These are phyloP conservation scores for Trichopria drosophilae DNA, from an alignment of 2,888 invertebrate species.

Conservation along the genomic window DNA sequence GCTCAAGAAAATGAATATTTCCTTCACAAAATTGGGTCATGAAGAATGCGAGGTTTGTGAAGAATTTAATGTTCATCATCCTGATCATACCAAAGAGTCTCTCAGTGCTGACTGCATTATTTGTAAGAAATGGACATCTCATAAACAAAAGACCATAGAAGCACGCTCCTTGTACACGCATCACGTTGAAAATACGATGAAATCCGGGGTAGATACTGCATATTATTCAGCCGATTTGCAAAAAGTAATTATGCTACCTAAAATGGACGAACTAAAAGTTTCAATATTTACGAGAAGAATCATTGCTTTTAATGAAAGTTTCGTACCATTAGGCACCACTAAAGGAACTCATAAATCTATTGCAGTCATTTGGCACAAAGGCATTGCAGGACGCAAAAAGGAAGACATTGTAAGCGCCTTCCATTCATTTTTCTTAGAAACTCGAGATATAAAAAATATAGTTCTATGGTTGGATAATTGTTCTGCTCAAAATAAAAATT, in stretches of 20 bases:
- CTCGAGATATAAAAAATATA: constrained; percentile 7
- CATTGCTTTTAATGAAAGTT: not conserved
- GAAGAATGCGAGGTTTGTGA: constrained; percentile 9
- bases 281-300: not conserved
- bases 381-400: constrained; percentile 8
- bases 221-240: constrained; percentile 10
- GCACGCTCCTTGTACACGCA: constrained; percentile 5
- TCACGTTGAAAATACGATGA: not conserved
- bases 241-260: constrained; percentile 13
- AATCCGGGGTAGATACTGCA: not conserved
- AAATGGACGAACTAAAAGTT: not conserved
- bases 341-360: not conserved
- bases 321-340: not conserved
- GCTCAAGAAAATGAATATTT: constrained; percentile 14
- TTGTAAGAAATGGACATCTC: constrained; percentile 19
- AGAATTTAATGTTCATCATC: not conserved
- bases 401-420: constrained; percentile 10
- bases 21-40: constrained; percentile 3
- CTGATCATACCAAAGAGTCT: not conserved
- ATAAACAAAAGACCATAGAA: not conserved
- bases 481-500: constrained; percentile 13
- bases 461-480: constrained; percentile 19
- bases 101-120: not conserved
- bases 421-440: constrained; percentile 5
- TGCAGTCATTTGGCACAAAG: constrained; percentile 9